Evolutionary conservation across 1,140 invertebrate genomes (phyloP), one percentile per base, ranked within the genome.

Genomic region (Leptestheria dahalacensis): DNA sequence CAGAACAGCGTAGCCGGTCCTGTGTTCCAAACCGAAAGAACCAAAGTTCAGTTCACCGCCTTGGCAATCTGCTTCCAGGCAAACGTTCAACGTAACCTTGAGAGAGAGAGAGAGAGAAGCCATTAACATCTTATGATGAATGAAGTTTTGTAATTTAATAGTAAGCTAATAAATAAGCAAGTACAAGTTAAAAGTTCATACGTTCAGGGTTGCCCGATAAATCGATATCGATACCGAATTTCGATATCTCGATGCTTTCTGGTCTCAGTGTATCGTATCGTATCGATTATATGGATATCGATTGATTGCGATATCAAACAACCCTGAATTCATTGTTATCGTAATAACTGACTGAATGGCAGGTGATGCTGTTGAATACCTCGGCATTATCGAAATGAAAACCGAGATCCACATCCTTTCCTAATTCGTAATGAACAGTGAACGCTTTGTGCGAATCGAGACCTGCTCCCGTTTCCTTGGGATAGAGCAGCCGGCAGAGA

Each of bases 341-440:
- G n/a, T n/a, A n/a, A n/a, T n/a, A n/a, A n/a, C n/a, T n/a, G n/a
- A n/a, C n/a, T n/a, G n/a, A n/a, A n/a, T n/a, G n/a, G n/a, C n/a
- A n/a, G n/a, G n/a, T n/a, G n/a, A n/a, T n/a, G n/a, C n/a, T n/a
- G n/a, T n/a, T n/a, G n/a, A n/a, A n/a, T 61, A 69, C 68, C 64
- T 76, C 75, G 29, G 73, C 67, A 61, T 76, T 76, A 65, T 76
- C 75, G 65, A 67, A 75, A 62, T 76, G 75, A 65, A 66, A 70
- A 57, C 57, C 62, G 10, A 76, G 66, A 56, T 75, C 72, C 29
- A 64, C 57, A 64, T 75, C 74, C 53, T 70, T 61, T 15, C 64
- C 69, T 9, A 66, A 54, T 50, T 69, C 66, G 64, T 76, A 76
- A 23, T 65, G 66, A 2, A 76, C 74, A 57, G 69, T 67, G 63